Base-by-base conservation (phyloP, 2,797 vertebrate genomes). In the Hippocampus kuda region DNA sequence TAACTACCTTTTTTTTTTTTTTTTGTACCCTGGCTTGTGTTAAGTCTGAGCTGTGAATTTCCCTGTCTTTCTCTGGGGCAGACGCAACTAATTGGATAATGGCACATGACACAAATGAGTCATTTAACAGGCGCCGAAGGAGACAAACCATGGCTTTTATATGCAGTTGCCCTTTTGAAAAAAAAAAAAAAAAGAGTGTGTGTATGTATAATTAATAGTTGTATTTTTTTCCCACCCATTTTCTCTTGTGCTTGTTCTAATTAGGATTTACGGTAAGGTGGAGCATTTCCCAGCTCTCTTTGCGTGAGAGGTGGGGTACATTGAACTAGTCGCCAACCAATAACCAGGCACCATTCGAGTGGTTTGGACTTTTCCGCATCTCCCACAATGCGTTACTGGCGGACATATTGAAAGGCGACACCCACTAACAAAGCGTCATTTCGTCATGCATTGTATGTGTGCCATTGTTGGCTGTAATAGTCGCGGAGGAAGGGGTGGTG, bases 71-170 rank as follows among this genome's bases (percentile, higher is more conserved):
- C 34, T 22, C 15, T 62, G 30, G 18, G 34, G 9, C 34, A 41
- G 60, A 62, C 60, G 20, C 34, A 62, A 41, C 60, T 22, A 38
- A 63, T 41, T 63, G 61, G 4, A 42, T 62, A 62, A 41, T 63
- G 22, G 13, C 34, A n/a, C 61, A 42, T 56, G 53, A 56, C n/a
- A 24, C 53, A 56, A 63, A 63, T n/a, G 34, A 42, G 38, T 41
- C 34, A 42, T 10, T 63, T 63, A 61, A 61, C 30, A 61, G 18
- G 18, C 59, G 34, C 57, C 18, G 12, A 56, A 56, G 53, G 53
- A 24, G 11, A 56, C 27, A 60, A 34, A 60, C 26, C 27, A 20
- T 34, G 22, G 20, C 60, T 62, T 62, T 41, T 62, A 5, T 10
- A 62, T 56, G 11, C 9, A 24, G 3, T 51, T 51, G 20, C 8